Evolutionary conservation across 2,113 vertebrate species (phyloP).

Genomic region (Nerophis ophidion): DNA sequence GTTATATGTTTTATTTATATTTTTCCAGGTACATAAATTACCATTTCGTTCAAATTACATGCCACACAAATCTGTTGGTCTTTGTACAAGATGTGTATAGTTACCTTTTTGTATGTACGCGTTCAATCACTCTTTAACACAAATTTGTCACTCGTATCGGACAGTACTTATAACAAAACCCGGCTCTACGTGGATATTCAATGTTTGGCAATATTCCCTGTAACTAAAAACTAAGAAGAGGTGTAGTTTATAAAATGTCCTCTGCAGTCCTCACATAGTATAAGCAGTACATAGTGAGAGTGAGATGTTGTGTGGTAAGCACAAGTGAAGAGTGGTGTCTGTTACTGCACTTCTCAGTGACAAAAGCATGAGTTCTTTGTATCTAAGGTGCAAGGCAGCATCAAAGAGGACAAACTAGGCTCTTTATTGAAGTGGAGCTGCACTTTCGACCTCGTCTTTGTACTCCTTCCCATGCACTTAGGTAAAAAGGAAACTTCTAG

Average conservation of each 20-base stretch:
- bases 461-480: constrained; percentile 56
- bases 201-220: too few species aligned
- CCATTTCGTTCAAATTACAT: too few species aligned
- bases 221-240: too few species aligned
- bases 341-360: constrained; percentile 51
- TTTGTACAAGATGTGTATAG: too few species aligned
- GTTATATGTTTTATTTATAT: too few species aligned
- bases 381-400: constrained; percentile 60
- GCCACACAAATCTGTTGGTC: too few species aligned
- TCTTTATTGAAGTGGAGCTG: constrained; percentile 63
- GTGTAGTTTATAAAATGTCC: not conserved
- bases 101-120: too few species aligned
- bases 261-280: not conserved
- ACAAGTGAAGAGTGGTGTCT: constrained; percentile 41
- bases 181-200: too few species aligned
- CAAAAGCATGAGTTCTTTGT: constrained; percentile 48
- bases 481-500: constrained; percentile 50
- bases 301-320: constrained; percentile 29
- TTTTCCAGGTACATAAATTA: too few species aligned
- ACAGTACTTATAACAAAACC: too few species aligned
- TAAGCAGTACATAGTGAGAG: constrained; percentile 7
- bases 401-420: constrained; percentile 67
- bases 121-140: too few species aligned
- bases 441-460: constrained; percentile 64
- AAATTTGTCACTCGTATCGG: too few species aligned